Conservation (phyloP, 2,888 invertebrate genomes). For the Girardia tigrina region DNA sequence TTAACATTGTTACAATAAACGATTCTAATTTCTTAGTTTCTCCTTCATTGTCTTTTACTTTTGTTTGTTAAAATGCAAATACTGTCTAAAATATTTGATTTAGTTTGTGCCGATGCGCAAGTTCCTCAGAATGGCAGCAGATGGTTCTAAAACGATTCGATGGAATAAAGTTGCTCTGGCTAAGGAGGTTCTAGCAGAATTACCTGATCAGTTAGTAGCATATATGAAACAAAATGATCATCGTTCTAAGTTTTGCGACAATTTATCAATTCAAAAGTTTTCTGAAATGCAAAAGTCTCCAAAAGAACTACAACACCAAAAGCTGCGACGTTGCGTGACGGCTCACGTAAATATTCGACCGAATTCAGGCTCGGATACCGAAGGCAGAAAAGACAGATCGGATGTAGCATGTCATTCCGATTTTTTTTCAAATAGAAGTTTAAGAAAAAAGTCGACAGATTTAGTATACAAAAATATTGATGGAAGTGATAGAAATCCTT, state of each 20-base stretch:
- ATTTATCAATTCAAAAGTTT: neutral
- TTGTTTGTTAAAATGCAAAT: too few species aligned
- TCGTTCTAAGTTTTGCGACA: neutral
- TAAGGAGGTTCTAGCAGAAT: slow-evolving; percentile 32
- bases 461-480: neutral
- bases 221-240: neutral
- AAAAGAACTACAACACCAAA: neutral
- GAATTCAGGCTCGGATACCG: neutral
- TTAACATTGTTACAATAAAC: too few species aligned
- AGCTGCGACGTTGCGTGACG: neutral
- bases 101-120: slow-evolving; percentile 34
- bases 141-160: slow-evolving; percentile 21
- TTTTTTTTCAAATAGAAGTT: neutral
- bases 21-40: too few species aligned
- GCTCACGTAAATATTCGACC: neutral
- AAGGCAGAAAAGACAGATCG: neutral
- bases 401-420: neutral
- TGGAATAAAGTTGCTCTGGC: slow-evolving; percentile 34
- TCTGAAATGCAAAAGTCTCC: neutral
- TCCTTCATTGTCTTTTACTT: too few species aligned
- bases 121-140: slow-evolving; percentile 33
- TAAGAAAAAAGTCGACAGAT: neutral
- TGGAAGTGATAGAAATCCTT: neutral
- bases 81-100: too few species aligned
- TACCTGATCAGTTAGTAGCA: slow-evolving; percentile 7